A percentile compares a stretch with the other conserved stretches of the same genome.
Evolutionary conservation across 2,113 vertebrate species (phyloP).

Genomic region (Gallinago undulata): DNA sequence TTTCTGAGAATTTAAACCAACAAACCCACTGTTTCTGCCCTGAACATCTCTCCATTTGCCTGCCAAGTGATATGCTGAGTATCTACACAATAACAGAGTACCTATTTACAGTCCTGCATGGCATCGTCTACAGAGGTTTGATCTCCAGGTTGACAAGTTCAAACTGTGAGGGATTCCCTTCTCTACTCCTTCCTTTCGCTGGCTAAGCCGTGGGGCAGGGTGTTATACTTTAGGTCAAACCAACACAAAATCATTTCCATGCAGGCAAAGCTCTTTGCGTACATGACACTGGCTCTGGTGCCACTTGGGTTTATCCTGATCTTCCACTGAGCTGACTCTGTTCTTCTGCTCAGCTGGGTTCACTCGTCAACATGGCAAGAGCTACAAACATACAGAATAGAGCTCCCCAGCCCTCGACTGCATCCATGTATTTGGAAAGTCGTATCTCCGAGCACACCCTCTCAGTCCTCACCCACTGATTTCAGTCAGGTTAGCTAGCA

Average conservation of each 20-base stretch:
- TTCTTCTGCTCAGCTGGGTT: slow-evolving; percentile 31
- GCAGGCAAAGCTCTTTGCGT: neutral
- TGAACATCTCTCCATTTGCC: neutral
- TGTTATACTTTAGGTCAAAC: neutral
- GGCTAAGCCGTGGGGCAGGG: neutral
- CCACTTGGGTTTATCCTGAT: neutral
- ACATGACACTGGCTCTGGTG: neutral
- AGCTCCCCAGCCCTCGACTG: neutral
- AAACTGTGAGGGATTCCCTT: neutral
- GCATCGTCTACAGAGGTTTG: neutral
- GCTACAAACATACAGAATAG: neutral
- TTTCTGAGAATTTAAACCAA: neutral
- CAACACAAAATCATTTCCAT: neutral
- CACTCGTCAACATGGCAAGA: neutral
- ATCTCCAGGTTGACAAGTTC: neutral
- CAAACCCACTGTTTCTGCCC: neutral
- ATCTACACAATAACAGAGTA: neutral
- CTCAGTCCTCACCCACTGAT: neutral
- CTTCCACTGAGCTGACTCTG: slow-evolving; percentile 7
- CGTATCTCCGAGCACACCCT: neutral
- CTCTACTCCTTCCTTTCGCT: neutral
- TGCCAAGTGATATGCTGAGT: neutral
- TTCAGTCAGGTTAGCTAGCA: neutral
- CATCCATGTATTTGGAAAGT: neutral
- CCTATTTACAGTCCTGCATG: neutral